These are phyloP conservation scores for Macroramphosus scolopax DNA, from an alignment of 2,797 vertebrate species.

Conservation along the genomic window DNA sequence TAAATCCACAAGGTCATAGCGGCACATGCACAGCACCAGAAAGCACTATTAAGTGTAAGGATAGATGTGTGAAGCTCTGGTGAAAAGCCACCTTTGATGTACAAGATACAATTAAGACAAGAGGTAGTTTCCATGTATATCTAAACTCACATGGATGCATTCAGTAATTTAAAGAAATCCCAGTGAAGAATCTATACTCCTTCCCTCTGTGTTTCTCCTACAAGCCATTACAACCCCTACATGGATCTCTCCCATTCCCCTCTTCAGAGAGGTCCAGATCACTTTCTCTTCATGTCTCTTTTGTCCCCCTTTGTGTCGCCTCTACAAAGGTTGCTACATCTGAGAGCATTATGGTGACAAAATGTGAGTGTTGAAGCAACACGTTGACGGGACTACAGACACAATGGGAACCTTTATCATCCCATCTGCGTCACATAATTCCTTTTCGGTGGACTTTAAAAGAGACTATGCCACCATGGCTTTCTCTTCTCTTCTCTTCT, in stretches of 20 bases:
- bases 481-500: slow-evolving; percentile 2
- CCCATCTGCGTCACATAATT: slow-evolving; percentile 29
- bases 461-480: slow-evolving; percentile 1
- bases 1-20: neutral
- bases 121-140: no score
- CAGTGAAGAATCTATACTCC: slow-evolving; percentile 9
- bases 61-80: no score
- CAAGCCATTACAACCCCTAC: slow-evolving; percentile 25
- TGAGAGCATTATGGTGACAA: slow-evolving; percentile 36
- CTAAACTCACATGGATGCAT: neutral
- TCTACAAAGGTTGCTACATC: slow-evolving; percentile 41
- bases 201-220: slow-evolving; percentile 17
- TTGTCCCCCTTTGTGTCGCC: slow-evolving; percentile 8
- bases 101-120: no score
- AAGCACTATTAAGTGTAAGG: slow-evolving; percentile 3
- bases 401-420: slow-evolving; percentile 35
- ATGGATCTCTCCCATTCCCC: slow-evolving; percentile 15
- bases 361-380: slow-evolving; percentile 28
- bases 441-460: slow-evolving; percentile 9
- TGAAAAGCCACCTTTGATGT: no score
- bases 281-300: slow-evolving; percentile 19
- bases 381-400: slow-evolving; percentile 16
- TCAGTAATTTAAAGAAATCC: slow-evolving; percentile 11
- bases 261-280: slow-evolving; percentile 17
- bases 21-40: neutral